Conservation (phyloP, 2,113 vertebrate species). For the Stercorarius parasiticus region DNA sequence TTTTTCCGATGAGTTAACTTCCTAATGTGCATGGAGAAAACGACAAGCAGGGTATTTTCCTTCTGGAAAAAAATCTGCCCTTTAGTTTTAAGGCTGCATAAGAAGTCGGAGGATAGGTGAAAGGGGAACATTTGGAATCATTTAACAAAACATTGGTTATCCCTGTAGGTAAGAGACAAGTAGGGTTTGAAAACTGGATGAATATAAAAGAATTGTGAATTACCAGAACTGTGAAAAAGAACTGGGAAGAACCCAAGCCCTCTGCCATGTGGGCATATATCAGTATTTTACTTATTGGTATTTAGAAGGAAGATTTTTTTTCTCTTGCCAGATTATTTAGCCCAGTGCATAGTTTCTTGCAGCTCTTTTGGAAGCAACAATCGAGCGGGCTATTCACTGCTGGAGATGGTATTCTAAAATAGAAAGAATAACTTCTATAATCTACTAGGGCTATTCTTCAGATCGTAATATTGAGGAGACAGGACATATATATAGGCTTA, state of each 20-base stretch:
- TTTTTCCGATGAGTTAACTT: slow-evolving; percentile 1
- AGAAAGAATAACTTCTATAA: not conserved
- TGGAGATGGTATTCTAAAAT: not conserved
- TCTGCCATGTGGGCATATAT: not conserved
- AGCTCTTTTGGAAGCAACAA: not conserved
- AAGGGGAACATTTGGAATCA: not conserved
- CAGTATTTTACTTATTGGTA: not conserved
- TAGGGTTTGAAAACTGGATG: not conserved
- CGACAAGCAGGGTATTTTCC: not conserved
- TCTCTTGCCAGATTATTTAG: not conserved
- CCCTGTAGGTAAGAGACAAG: not conserved
- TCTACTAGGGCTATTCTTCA: not conserved
- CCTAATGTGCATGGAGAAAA: not conserved
- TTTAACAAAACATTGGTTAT: not conserved
- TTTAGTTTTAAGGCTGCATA: not conserved
- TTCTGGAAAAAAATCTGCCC: not conserved
- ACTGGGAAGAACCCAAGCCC: not conserved
- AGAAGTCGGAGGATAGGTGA: not conserved
- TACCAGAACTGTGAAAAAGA: not conserved
- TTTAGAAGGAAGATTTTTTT: not conserved
- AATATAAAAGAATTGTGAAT: not conserved
- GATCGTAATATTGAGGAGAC: not conserved
- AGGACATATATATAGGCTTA: not conserved
- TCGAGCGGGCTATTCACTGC: not conserved
- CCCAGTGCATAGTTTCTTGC: not conserved